Base-by-base conservation (phyloP, 2,113 vertebrate genomes). In the Saccopteryx leptura region DNA sequence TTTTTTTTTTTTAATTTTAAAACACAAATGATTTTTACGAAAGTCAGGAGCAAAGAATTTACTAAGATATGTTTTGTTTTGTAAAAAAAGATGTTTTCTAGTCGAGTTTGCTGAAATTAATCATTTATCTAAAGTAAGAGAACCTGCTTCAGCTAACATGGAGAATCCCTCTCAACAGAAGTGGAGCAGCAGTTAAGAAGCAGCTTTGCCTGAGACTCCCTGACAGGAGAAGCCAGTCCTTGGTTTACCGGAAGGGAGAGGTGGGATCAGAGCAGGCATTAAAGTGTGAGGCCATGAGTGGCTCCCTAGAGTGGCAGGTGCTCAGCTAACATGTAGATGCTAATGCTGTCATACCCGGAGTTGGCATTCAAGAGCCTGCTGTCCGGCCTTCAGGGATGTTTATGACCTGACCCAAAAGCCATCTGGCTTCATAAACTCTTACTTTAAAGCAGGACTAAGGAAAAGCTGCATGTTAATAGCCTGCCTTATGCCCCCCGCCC, bases 41-140 rank as follows among this genome's bases (percentile, higher is more conserved):
- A 72, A 93, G 72, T 93, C 68, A 63, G 4, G 52, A 56, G 19
- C n/a, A 69, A 68, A 83, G 19, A 33, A 39, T 87, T 91, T 88
- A 66, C 54, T 93, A 76, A 89, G 89, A 39, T 15, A 12, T 24
- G 14, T 68, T 26, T 19, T 54, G 8, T 24, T 56, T 58, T 76
- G 68, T 1, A 60, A 75, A 23, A 48, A 86, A 72, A 88, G 75
- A 61, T 28, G 33, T 80, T 61, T 88, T 89, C 81, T 80, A 60
- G 78, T 71, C 46, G 39, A 56, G 39, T 82, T 66, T 91, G 87
- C 24, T 33, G 28, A 48, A 28, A 14, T 26, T 8, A 21, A 26
- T 76, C 52, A 69, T 33, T 17, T 65, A 23, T 39, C 18, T 61
- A n/a, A 50, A 72, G 82, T 9, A 56, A 69, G n/a, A 52, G 65